Conservation (phyloP, 1,140 invertebrate genomes). For the Frieseomelitta varia region DNA sequence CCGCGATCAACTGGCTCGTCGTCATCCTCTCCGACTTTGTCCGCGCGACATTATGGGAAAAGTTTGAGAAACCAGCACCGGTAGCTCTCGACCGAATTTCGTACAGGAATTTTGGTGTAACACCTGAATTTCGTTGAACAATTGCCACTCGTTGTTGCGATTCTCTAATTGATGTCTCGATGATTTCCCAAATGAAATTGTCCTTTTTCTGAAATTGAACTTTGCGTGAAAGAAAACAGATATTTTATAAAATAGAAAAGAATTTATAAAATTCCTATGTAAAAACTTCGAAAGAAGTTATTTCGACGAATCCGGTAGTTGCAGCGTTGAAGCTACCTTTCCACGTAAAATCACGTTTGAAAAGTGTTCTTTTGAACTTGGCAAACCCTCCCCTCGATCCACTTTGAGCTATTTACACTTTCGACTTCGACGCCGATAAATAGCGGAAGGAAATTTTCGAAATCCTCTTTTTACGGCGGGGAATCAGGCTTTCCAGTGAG, state of each 20-base stretch:
- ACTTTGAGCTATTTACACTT: constrained; percentile 25
- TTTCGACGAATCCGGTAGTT: not conserved
- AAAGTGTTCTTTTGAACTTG: constrained; percentile 4
- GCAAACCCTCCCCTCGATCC: not conserved
- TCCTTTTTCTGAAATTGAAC: too few species aligned
- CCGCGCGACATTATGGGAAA: constrained; percentile 37
- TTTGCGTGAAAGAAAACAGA: too few species aligned
- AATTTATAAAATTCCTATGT: too few species aligned
- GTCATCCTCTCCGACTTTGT: constrained; percentile 24
- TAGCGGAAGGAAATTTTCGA: constrained; percentile 4
- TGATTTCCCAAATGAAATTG: not conserved
- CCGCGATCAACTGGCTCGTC: constrained; percentile 34
- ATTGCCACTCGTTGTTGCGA: not conserved
- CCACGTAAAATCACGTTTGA: not conserved
- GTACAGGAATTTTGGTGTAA: not conserved
- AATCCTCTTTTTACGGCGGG: constrained; percentile 5
- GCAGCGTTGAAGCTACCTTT: not conserved
- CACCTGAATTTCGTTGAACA: not conserved
- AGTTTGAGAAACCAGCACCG: constrained; percentile 39
- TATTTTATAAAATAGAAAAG: too few species aligned
- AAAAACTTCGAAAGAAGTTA: not conserved
- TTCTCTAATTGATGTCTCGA: not conserved
- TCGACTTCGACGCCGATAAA: constrained; percentile 4
- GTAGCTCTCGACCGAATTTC: not conserved
- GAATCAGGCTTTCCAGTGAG: constrained; percentile 27